Conservation (phyloP, 2,113 vertebrate species). For the Engraulis encrasicolus region DNA sequence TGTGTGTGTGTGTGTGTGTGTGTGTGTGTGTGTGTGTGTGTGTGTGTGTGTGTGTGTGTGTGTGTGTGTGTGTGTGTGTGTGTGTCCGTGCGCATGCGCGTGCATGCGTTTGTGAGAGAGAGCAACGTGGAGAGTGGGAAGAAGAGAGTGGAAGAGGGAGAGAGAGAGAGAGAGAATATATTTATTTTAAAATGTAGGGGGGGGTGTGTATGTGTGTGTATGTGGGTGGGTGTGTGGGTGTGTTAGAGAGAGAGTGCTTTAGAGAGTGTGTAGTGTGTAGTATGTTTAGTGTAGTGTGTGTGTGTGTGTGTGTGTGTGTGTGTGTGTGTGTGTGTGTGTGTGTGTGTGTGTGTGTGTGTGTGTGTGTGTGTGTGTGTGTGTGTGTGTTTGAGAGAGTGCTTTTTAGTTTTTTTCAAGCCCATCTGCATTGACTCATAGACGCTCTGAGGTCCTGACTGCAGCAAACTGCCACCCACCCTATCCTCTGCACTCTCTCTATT, state of each 20-base stretch:
- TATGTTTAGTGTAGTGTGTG: no score
- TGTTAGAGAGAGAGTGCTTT: no score
- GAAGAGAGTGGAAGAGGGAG: no score
- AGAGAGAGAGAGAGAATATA: not conserved
- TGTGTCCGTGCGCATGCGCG: no score
- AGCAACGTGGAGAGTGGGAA: no score
- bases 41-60: no score
- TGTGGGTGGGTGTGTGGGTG: no score
- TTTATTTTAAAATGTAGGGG: no score
- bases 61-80: not conserved
- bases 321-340: slow-evolving; percentile 10
- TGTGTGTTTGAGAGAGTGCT: not conserved
- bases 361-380: not conserved
- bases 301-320: not conserved
- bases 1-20: not conserved
- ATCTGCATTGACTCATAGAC: not conserved
- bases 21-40: not conserved
- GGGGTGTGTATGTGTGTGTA: no score
- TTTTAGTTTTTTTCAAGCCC: no score
- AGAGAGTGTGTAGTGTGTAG: not conserved
- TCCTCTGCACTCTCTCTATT: not conserved
- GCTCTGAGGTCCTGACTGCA: not conserved
- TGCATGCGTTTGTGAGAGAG: no score
- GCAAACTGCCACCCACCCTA: not conserved
- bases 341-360: not conserved